A percentile compares a stretch with the other conserved stretches of the same genome.
These are phyloP conservation scores for Anoplophora glabripennis DNA, from an alignment of 1,140 invertebrate species.

Conservation along the genomic window DNA sequence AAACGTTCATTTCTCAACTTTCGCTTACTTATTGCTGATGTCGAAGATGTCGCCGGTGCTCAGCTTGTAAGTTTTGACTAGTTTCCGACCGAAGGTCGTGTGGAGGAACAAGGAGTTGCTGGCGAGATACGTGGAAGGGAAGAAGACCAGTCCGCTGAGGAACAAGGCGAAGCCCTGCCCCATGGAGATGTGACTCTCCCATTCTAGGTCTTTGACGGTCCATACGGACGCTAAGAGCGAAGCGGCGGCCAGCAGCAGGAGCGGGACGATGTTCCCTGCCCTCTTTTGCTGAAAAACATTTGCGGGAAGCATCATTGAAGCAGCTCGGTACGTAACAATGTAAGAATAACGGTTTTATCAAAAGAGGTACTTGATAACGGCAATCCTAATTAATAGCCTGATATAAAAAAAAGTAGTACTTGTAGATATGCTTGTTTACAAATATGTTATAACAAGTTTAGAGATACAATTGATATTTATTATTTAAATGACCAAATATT, in stretches of 20 bases:
- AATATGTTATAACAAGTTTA: too few species aligned
- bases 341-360: not conserved
- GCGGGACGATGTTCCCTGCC: constrained; percentile 20
- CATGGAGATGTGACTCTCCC: constrained; percentile 52
- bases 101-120: constrained; percentile 58
- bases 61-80: constrained; percentile 60
- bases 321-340: not conserved
- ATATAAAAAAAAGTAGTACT: too few species aligned
- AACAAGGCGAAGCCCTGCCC: constrained; percentile 57
- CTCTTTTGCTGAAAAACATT: constrained; percentile 30
- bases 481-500: too few species aligned
- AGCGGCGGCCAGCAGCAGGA: constrained; percentile 20
- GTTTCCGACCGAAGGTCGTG: constrained; percentile 54
- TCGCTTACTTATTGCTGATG: constrained; percentile 69
- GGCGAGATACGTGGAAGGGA: constrained; percentile 60
- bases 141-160: constrained; percentile 60
- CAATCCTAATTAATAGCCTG: not conserved
- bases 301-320: not conserved
- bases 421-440: too few species aligned
- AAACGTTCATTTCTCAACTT: too few species aligned
- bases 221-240: constrained; percentile 33
- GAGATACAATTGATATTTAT: too few species aligned
- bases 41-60: constrained; percentile 62
- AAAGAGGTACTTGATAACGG: not conserved
- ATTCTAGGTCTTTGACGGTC: constrained; percentile 32